Conservation (phyloP, 2,888 invertebrate species). For the Leptopilina drosophilae region DNA sequence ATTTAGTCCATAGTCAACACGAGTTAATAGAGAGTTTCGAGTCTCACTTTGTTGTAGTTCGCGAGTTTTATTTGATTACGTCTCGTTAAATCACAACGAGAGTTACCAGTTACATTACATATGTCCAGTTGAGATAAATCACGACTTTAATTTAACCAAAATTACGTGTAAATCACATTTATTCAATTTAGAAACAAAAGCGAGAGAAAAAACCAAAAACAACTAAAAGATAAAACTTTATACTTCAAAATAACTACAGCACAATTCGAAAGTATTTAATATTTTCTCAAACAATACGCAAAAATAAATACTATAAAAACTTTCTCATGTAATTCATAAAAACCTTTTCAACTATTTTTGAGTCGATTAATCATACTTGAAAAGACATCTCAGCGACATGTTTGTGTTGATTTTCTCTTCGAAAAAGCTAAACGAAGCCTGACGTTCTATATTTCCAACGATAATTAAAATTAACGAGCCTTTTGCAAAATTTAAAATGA, state of each 20-base stretch:
- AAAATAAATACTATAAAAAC: too few relatives aligned
- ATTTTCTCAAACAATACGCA: too few relatives aligned
- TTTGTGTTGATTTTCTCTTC: constrained; percentile 13
- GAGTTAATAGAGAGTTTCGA: constrained; percentile 37
- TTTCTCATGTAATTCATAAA: background rate
- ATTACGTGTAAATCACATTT: background rate
- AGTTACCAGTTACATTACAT: constrained; percentile 16
- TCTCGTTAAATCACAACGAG: constrained; percentile 35
- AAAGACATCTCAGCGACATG: constrained; percentile 1
- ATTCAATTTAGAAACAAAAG: background rate
- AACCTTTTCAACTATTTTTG: constrained; percentile 17
- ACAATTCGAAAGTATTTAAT: too few relatives aligned
- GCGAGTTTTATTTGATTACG: constrained; percentile 35
- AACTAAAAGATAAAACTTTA: background rate
- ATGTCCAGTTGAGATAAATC: constrained; percentile 8
- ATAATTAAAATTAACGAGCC: constrained; percentile 37
- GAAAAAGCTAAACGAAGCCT: constrained; percentile 24
- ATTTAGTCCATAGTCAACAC: constrained; percentile 19
- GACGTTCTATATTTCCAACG: constrained; percentile 5
- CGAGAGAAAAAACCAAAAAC: background rate
- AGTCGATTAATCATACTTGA: constrained; percentile 37
- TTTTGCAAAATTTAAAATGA: constrained; percentile 18
- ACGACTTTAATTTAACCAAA: constrained; percentile 5
- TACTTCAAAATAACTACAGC: background rate
- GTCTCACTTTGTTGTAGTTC: constrained; percentile 23